Conservation (phyloP, 2,888 invertebrate species). For the Acrobasis consociella region DNA sequence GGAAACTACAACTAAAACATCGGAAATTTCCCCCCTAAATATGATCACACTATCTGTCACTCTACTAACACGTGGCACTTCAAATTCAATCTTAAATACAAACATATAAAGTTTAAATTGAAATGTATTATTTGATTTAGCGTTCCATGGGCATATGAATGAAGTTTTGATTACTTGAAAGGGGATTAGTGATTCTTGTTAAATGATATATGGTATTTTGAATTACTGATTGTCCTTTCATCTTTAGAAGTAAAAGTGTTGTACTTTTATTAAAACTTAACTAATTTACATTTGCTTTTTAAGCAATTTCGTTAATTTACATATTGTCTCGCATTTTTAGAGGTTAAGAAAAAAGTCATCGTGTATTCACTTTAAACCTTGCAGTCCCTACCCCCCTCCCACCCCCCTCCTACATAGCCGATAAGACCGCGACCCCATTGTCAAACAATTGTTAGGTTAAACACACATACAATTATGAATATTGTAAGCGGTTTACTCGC, state of each 20-base stretch:
- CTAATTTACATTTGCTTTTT: too few species aligned
- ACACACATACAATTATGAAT: too few species aligned
- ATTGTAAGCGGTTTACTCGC: too few species aligned
- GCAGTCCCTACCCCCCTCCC: too few species aligned
- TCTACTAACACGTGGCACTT: not conserved
- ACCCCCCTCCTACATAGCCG: too few species aligned
- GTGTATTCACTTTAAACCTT: too few species aligned
- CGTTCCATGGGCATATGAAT: slow-evolving; percentile 15
- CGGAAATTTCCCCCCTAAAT: slow-evolving; percentile 30
- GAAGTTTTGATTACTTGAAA: slow-evolving; percentile 19
- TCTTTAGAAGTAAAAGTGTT: not conserved
- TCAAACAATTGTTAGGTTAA: too few species aligned
- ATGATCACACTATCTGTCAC: slow-evolving; percentile 15
- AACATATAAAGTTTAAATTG: slow-evolving; percentile 14
- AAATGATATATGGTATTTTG: slow-evolving; percentile 1
- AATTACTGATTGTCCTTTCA: not conserved
- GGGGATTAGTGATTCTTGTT: slow-evolving; percentile 13
- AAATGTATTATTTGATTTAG: not conserved
- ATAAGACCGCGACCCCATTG: too few species aligned
- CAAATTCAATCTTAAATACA: slow-evolving; percentile 17
- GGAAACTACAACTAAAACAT: slow-evolving; percentile 27
- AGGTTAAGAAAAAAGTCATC: too few species aligned
- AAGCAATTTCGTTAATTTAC: too few species aligned
- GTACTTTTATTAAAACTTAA: not conserved
- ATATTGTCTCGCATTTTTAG: too few species aligned